Evolutionary conservation across 2,113 vertebrate genomes (phyloP).

Genomic region (Sisor rabdophorus): DNA sequence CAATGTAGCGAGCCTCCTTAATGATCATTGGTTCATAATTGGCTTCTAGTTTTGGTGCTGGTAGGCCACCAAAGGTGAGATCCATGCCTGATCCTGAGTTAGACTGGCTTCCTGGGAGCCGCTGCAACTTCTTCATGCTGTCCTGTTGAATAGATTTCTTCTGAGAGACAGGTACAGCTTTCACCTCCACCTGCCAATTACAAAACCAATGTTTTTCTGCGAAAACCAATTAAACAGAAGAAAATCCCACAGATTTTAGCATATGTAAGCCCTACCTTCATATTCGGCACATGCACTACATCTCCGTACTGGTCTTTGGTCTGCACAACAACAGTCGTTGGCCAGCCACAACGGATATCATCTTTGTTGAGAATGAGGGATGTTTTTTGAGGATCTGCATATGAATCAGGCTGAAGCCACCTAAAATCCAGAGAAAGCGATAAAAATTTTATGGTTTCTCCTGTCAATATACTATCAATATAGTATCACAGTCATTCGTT

Average conservation of each 20-base stretch:
- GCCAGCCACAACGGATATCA: constrained; percentile 96
- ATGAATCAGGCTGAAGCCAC: constrained; percentile 98
- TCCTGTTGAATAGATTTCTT: constrained; percentile 94
- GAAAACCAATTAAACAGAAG: neutral
- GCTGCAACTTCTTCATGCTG: constrained; percentile 82
- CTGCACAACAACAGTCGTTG: constrained; percentile 92
- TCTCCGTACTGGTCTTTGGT: constrained; percentile 99
- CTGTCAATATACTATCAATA: no score
- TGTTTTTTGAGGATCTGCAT: constrained; percentile 97
- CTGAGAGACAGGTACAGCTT: constrained; percentile 96
- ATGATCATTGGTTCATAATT: constrained; percentile 98
- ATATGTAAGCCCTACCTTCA: constrained; percentile 79
- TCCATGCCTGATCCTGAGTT: constrained; percentile 73
- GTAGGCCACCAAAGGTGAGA: constrained; percentile 91
- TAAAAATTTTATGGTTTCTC: no score
- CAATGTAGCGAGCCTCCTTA: constrained; percentile 96
- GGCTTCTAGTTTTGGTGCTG: constrained; percentile 90
- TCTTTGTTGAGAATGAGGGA: constrained; percentile 95
- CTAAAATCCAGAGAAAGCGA: constrained; percentile 58
- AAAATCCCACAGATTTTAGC: neutral
- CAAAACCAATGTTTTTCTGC: neutral
- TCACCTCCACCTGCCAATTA: constrained; percentile 87
- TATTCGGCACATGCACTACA: constrained; percentile 95
- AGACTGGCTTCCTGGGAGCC: constrained; percentile 81
- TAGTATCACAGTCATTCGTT: neutral